Evolutionary conservation across 2,113 vertebrate genomes (phyloP).

Genomic region (Elephas maximus): DNA sequence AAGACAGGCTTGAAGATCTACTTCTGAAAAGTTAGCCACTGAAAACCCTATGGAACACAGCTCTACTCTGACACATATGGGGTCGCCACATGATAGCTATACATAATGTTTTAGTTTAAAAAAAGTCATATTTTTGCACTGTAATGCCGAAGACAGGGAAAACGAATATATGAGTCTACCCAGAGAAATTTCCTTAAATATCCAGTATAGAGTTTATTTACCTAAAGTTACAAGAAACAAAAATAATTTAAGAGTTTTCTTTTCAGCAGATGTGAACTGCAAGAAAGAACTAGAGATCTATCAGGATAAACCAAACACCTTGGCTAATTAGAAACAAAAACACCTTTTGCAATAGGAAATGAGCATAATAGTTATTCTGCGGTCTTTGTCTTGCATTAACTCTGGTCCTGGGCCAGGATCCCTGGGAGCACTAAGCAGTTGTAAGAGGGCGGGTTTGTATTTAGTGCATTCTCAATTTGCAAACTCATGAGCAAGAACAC

Average conservation of each 20-base stretch:
- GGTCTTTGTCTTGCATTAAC: neutral
- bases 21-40: neutral
- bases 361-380: neutral
- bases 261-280: neutral
- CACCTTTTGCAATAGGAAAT: constrained; percentile 1
- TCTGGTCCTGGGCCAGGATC: neutral
- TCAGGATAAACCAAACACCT: neutral
- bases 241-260: neutral
- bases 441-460: neutral
- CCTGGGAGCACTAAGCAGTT: neutral
- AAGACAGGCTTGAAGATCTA: neutral
- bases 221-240: neutral
- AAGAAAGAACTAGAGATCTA: constrained; percentile 42
- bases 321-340: constrained; percentile 47
- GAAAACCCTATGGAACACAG: neutral
- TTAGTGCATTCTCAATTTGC: neutral
- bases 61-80: neutral
- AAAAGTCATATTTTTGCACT: neutral
- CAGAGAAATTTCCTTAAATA: constrained; percentile 45
- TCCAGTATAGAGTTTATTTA: neutral
- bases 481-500: neutral
- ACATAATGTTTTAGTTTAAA: constrained; percentile 16
- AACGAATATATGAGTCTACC: neutral
- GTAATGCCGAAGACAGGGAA: constrained; percentile 46
- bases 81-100: neutral